Conservation (phyloP, 2,113 vertebrate species). For the Podarcis cretensis region DNA sequence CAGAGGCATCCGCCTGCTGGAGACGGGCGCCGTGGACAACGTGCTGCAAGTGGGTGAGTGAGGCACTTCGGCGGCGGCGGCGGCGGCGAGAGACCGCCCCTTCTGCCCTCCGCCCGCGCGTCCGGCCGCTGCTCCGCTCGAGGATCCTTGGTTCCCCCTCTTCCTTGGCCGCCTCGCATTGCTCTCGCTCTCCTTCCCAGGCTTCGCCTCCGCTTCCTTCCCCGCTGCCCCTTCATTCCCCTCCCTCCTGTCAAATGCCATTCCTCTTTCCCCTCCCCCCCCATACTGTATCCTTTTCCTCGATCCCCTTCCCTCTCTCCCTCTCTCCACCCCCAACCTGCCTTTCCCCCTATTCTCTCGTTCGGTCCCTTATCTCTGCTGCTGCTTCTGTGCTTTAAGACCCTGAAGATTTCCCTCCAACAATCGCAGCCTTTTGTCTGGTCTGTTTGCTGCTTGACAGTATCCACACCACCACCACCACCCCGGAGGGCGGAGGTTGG, state of each 20-base stretch:
- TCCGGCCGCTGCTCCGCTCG: not conserved
- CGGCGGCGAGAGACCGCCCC: not conserved
- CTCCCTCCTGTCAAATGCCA: conserved; percentile 8
- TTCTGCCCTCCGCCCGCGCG: not conserved
- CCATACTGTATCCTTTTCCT: not conserved
- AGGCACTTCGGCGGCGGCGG: not conserved
- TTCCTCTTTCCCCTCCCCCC: not conserved
- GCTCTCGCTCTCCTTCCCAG: fast-evolving
- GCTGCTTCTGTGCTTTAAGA: not conserved
- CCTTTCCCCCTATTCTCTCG: not conserved
- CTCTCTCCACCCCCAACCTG: not conserved
- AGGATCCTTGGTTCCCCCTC: not conserved
- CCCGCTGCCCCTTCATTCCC: conserved; percentile 7
- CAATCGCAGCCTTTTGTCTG: conserved; percentile 32
- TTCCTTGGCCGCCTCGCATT: fast-evolving
- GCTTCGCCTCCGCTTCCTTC: not conserved
- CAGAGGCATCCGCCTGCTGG: conserved; percentile 92
- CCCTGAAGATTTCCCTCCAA: not conserved
- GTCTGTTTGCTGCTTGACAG: conserved; percentile 1
- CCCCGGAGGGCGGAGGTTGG: not conserved
- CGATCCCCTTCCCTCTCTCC: not conserved
- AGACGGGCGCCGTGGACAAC: conserved; percentile 95
- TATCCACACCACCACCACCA: not conserved
- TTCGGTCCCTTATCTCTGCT: not conserved
- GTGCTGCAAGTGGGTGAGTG: conserved; percentile 98